Evolutionary conservation across 2,113 vertebrate species (phyloP), one percentile per base, ranked within the genome.

Genomic region (Anolis sagrei): DNA sequence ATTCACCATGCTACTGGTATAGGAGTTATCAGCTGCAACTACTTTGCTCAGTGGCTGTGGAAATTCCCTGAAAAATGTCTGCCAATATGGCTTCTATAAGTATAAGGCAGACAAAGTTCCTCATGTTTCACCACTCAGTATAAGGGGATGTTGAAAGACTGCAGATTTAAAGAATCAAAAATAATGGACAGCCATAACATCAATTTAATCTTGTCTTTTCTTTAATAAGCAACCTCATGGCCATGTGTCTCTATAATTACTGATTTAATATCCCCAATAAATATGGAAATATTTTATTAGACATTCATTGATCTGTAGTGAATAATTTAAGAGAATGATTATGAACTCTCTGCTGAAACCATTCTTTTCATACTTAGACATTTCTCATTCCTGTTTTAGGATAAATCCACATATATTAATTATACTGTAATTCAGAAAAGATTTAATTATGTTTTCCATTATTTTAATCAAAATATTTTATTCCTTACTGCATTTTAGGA

Each of bases 391-490:
- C 77, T 82, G 29, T 78, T 44, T 70, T 74, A 19, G 34, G 39
- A 11, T 10, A 81, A 75, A 19, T 62, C 66, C 49, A 51, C 13
- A 83, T 25, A 48, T 32, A 72, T 73, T 72, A 79, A 79, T 85
- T 73, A 25, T 32, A 16, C 54, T 85, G 39, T 2, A 83, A 70
- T 72, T 48, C 49, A 61, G 29, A 32, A 82, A 62, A 49, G 10
- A 78, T 5, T 34, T 69, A 58, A 82, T 34, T 83, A 62, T 49
- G 73, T 86, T 74, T 80, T 86, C 68, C 6, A 86, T 70, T 48
- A 32, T 49, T 19, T 36, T 21, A 11, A 32, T 83, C 86, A 88
- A n/a, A 34, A 49, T 76, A 69, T 18, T 79, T 74, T 18, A 72
- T 3, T 36, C 85, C 87, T 88, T 11, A 11, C 29, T 72, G 19